Conservation (phyloP, 2,113 vertebrate species). For the Oceanites oceanicus region DNA sequence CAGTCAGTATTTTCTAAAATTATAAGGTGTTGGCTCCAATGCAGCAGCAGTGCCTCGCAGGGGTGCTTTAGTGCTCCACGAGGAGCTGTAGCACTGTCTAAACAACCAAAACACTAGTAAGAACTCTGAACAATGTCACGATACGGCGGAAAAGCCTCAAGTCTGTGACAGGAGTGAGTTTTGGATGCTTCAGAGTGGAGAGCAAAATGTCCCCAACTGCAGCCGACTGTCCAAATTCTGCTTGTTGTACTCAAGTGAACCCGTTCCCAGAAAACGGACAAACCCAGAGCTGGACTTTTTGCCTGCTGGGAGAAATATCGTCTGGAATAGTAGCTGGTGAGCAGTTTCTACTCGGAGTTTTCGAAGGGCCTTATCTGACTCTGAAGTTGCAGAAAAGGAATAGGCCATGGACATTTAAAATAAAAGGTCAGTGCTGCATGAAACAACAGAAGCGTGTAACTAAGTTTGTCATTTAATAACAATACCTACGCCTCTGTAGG, state of each 20-base stretch:
- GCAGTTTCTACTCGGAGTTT: background rate
- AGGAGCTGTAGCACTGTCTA: background rate
- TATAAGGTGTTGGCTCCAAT: accelerated
- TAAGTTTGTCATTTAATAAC: background rate
- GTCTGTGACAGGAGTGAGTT: background rate
- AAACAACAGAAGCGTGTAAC: background rate
- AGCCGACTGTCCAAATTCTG: background rate
- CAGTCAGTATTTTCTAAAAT: background rate
- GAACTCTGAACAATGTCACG: background rate
- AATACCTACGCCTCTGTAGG: background rate
- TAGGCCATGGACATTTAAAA: background rate
- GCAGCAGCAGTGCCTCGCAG: background rate
- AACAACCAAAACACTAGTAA: background rate
- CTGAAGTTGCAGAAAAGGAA: background rate
- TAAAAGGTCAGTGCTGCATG: background rate
- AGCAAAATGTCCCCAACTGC: background rate
- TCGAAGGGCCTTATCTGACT: background rate
- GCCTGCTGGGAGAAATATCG: background rate
- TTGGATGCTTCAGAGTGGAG: background rate
- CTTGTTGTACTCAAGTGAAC: background rate
- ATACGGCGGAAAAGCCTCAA: background rate
- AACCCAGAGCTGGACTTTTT: background rate
- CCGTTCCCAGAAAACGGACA: background rate
- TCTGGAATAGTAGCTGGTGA: background rate
- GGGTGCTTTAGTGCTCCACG: background rate